A percentile compares a stretch with the other conserved stretches of the same genome.
Evolutionary conservation across 2,797 vertebrate species (phyloP).

Genomic region (Notolabrus celidotus): DNA sequence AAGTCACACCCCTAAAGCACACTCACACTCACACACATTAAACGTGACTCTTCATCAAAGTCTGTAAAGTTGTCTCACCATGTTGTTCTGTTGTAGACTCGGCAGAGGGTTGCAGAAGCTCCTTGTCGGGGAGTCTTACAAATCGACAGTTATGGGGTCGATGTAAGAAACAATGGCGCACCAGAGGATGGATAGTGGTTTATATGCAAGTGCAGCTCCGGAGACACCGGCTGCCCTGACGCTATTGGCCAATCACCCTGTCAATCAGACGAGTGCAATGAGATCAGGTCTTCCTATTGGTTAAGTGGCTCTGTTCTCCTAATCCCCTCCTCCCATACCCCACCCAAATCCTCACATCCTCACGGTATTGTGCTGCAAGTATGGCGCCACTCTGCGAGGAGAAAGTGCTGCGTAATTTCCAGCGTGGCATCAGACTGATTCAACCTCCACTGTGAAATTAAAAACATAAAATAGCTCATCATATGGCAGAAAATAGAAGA

Average conservation of each 20-base stretch:
- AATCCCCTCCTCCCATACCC: slow-evolving; percentile 59
- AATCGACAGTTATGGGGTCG: slow-evolving; percentile 82
- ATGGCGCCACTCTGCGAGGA: slow-evolving; percentile 35
- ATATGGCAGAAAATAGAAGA: not conserved
- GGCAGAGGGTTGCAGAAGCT: slow-evolving; percentile 36
- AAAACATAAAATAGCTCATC: not conserved
- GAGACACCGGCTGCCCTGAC: slow-evolving; percentile 30
- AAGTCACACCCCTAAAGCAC: not conserved
- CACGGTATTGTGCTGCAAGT: slow-evolving; percentile 40
- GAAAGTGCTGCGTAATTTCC: slow-evolving; percentile 61
- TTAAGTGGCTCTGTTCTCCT: not conserved
- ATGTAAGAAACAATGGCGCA: slow-evolving; percentile 82
- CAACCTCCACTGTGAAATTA: not conserved
- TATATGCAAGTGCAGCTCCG: slow-evolving; percentile 65
- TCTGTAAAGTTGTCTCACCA: slow-evolving; percentile 59
- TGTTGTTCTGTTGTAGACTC: slow-evolving; percentile 40
- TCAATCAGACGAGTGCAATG: slow-evolving; percentile 15
- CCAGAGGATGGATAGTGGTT: slow-evolving; percentile 26
- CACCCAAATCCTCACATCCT: slow-evolving; percentile 67
- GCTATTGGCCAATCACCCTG: slow-evolving; percentile 64
- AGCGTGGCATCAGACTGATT: slow-evolving; percentile 6
- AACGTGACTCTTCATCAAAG: not conserved
- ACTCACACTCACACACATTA: too few species aligned
- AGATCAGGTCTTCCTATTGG: slow-evolving; percentile 66
- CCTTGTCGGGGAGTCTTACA: slow-evolving; percentile 73